Base-by-base conservation (phyloP, 2,113 vertebrate species). In the Erpornis zantholeuca region DNA sequence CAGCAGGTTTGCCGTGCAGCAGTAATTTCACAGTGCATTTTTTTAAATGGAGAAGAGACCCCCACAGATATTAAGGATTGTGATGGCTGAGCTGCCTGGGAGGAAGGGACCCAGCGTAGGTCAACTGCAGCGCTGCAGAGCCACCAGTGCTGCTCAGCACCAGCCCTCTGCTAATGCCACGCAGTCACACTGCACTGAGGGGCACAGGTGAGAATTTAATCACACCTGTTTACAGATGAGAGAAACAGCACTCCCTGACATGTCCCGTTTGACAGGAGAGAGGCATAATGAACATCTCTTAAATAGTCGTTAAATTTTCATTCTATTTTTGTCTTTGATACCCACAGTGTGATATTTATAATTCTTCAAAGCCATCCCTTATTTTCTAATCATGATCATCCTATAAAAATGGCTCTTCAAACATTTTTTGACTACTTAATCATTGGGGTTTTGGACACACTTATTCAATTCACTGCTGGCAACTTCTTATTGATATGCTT, bases 51-150 rank as follows among this genome's bases (percentile, higher is more conserved):
- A 63, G 21, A 76, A 72, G 28, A 80, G 5, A 5, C 3, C 18
- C 56, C 19, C 25, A 17, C 35, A 65, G 40, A 15, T 36, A 63
- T 12, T 50, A 53, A 40, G 21, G n/a, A 52, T 47, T 57, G 16
- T 18, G 47, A 40, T 5, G 20, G 29, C 1, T 1, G 65, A 82
- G 60, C 38, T 18, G 11, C 33, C 24, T 49, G 38, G 27, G 56
- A 78, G 56, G 44, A 57, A 49, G 60, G 23, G 54, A 89, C 22
- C 20, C 44, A 0, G 6, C 0, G 0, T 12, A 40, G 38, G 38
- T 9, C 38, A 40, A 40, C 38, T 12, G 12, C 38, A 40, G 38
- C 38, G 12, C 40, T 42, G 40, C 31, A 59, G n/a, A 52, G 29
- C 22, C n/a, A 9, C 35, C 42, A 29, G 21, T 0, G 3, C 56